phyloP scores from a whole-genome alignment of 2,113 vertebrate genomes.

The Melanotaenia duboulayi region DNA sequence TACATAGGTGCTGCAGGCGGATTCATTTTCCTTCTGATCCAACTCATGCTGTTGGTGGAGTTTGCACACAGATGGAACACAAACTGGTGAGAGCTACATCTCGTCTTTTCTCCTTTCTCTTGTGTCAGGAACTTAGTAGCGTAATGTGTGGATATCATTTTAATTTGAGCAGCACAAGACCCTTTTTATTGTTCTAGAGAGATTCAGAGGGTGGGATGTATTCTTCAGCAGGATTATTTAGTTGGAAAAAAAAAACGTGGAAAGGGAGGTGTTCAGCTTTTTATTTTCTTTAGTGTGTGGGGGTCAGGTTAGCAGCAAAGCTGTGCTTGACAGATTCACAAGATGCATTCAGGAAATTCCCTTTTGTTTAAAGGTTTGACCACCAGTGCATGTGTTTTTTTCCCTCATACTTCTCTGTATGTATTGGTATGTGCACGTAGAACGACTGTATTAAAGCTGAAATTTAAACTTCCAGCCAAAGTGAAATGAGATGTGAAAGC shows the following conservation, averaged over 20 bases:
- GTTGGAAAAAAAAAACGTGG: conserved; percentile 3
- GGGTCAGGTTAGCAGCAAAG: conserved; percentile 32
- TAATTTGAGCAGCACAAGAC: conserved; percentile 5
- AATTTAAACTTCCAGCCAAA: conserved; percentile 7
- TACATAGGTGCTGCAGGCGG: conserved; percentile 89
- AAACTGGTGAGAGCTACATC: conserved; percentile 89
- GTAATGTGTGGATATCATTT: not conserved
- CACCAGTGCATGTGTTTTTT: not conserved
- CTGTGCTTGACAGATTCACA: conserved; percentile 27
- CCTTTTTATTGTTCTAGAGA: conserved; percentile 17
- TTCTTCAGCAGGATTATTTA: conserved; percentile 5
- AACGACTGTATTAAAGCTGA: not conserved
- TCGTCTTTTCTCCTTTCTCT: not conserved
- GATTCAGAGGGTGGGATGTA: conserved; percentile 9
- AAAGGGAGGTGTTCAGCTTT: conserved; percentile 18
- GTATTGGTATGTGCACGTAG: not conserved
- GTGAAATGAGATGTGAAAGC: conserved; percentile 19
- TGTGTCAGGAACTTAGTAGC: not conserved
- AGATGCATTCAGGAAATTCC: conserved; percentile 57
- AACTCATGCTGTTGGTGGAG: conserved; percentile 93
- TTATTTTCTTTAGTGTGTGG: conserved; percentile 13
- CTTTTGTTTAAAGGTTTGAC: not conserved
- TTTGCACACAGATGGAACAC: conserved; percentile 99
- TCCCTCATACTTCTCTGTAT: not conserved
- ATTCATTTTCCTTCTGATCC: conserved; percentile 91